phyloP scores from a whole-genome alignment of 1,140 invertebrate species.

The Rhagoletis pomonella region DNA sequence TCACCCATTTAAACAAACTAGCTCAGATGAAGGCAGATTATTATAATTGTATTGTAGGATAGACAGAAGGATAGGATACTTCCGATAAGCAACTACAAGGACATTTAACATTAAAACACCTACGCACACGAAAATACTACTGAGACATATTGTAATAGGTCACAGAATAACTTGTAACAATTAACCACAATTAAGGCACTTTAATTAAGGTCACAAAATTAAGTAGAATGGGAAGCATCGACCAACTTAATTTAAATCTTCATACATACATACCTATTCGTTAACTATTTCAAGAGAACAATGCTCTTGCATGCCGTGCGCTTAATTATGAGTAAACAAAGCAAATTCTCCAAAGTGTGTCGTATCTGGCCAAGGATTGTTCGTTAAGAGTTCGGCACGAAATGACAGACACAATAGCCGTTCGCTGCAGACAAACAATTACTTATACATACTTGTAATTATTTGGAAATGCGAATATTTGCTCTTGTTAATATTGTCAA shows the following conservation, averaged over 20 bases:
- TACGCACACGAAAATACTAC: not conserved
- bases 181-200: conserved; percentile 48
- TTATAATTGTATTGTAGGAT: conserved; percentile 11
- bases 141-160: not conserved
- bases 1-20: not conserved
- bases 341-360: conserved; percentile 12
- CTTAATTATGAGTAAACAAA: conserved; percentile 36
- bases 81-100: too few species aligned
- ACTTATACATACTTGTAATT: too few species aligned
- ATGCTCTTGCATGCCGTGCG: not conserved
- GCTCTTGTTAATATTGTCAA: not conserved
- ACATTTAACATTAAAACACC: not conserved
- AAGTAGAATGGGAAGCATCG: not conserved
- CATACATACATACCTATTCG: not conserved
- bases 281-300: not conserved
- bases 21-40: conserved; percentile 12
- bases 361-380: conserved; percentile 27
- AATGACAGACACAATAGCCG: conserved; percentile 31
- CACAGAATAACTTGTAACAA: not conserved
- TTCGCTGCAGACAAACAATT: not conserved
- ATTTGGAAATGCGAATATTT: too few species aligned
- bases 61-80: too few species aligned
- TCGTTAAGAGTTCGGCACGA: conserved; percentile 27
- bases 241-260: not conserved
- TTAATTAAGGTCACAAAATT: conserved; percentile 34